These are phyloP conservation scores for Psilanteris sp. DNA, from an alignment of 1,140 invertebrate species.

Conservation along the genomic window DNA sequence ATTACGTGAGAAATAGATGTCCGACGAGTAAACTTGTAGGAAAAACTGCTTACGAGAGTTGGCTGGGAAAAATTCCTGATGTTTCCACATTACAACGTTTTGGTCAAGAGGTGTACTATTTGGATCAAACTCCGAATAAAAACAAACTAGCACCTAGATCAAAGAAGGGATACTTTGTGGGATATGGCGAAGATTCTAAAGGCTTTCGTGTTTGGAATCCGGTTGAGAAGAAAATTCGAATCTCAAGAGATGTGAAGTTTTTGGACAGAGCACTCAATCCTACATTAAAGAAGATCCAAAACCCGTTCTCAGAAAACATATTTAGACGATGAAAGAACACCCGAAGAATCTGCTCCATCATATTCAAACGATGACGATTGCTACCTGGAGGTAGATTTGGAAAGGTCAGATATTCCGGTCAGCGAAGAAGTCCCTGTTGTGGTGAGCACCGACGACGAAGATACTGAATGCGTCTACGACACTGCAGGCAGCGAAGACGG, in stretches of 20 bases:
- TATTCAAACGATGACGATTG: no score
- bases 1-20: background rate
- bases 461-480: no score
- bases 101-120: slow-evolving; percentile 2
- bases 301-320: background rate
- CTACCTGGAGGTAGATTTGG: no score
- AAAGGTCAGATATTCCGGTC: no score
- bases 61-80: slow-evolving; percentile 1
- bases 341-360: no score
- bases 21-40: background rate
- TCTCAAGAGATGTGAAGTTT: slow-evolving; percentile 65
- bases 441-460: no score
- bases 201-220: slow-evolving; percentile 63
- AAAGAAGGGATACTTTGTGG: slow-evolving; percentile 54
- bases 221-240: slow-evolving; percentile 33
- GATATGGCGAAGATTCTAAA: slow-evolving; percentile 60
- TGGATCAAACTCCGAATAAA: background rate
- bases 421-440: no score
- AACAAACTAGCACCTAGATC: slow-evolving; percentile 14
- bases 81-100: slow-evolving; percentile 15
- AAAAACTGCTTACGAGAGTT: background rate
- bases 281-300: no score
- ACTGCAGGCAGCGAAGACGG: no score
- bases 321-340: no score
- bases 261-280: slow-evolving; percentile 8